Evolutionary conservation across 2,113 vertebrate species (phyloP), one percentile per base, ranked within the genome.

Genomic region (Datnioides undecimradiatus): DNA sequence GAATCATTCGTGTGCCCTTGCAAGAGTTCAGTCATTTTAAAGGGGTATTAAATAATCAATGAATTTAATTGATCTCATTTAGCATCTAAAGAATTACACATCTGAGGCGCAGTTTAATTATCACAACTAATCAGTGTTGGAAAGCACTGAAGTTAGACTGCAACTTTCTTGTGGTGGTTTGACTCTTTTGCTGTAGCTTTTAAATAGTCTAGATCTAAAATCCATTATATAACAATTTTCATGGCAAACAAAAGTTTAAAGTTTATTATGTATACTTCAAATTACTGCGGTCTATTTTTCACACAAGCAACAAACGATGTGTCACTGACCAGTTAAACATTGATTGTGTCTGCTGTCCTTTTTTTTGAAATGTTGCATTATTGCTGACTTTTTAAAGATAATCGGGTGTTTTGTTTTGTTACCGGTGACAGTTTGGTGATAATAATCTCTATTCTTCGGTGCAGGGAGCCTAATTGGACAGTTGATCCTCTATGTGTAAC

Each of bases 31-130:
- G 2, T 80, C 51, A 27, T 64, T 76, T 88, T 69, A 80, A 77
- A 80, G 72, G 40, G 57, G 25, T 25, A 81, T 81, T 87, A 54
- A 70, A 84, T 84, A 73, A 90, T 84, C 80, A 67, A 71, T 76
- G 52, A 55, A 73, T 72, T 64, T 67, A 87, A 79, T 77, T 36
- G 23, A 81, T 65, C 34, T 48, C 34, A 59, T 75, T 82, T 63
- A 73, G 51, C 27, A 59, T 77, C 57, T 73, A 78, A 84, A 68
- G 17, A 67, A 48, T 73, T 36, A 63, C 45, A 71, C 64, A 73
- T 77, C 23, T n/a, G 12, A 81, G 63, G n/a, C 55, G 43, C 8
- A 54, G 57, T 78, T 69, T 70, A 55, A 79, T 64, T 40, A 76
- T 77, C 51, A 62, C 6, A 25, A 71, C 43, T 49, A 74, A 83